phyloP scores from a whole-genome alignment of 2,888 invertebrate species.

The Mesodorylaimus sp. region DNA sequence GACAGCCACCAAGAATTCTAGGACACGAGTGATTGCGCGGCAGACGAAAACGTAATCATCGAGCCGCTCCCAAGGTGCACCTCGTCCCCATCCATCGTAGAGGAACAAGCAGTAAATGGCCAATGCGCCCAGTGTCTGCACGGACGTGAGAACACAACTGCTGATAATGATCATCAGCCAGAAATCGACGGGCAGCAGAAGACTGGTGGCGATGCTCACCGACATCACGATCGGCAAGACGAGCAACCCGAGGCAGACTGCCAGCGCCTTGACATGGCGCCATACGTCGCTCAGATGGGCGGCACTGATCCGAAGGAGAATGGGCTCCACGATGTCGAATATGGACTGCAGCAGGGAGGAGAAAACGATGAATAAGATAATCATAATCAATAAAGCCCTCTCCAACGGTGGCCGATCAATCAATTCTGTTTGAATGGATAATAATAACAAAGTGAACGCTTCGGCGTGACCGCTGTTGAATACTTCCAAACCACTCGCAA shows the following conservation, averaged over 20 bases:
- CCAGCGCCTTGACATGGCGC: too few species aligned
- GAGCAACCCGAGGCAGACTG: too few species aligned
- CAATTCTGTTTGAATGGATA: neutral
- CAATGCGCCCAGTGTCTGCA: constrained; percentile 35
- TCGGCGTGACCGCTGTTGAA: neutral
- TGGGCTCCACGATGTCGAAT: constrained; percentile 37
- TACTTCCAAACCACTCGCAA: too few species aligned
- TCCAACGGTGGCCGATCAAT: neutral
- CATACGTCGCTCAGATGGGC: too few species aligned
- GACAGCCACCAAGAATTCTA: neutral
- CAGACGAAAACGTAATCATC: neutral
- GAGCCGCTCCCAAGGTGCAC: neutral
- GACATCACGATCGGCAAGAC: neutral
- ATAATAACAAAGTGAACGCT: neutral
- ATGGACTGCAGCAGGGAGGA: constrained; percentile 39
- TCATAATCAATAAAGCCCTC: constrained; percentile 10
- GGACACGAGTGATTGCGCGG: neutral
- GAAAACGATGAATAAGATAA: constrained; percentile 37
- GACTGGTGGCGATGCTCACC: constrained; percentile 25
- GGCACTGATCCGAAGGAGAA: too few species aligned
- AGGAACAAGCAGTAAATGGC: constrained; percentile 36
- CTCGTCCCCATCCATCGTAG: constrained; percentile 27
- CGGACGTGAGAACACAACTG: constrained; percentile 35
- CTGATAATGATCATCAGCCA: constrained; percentile 38
- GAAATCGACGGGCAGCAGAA: constrained; percentile 21